These are phyloP conservation scores for Onthophagus sagittarius DNA, from an alignment of 2,888 invertebrate species.

Conservation along the genomic window DNA sequence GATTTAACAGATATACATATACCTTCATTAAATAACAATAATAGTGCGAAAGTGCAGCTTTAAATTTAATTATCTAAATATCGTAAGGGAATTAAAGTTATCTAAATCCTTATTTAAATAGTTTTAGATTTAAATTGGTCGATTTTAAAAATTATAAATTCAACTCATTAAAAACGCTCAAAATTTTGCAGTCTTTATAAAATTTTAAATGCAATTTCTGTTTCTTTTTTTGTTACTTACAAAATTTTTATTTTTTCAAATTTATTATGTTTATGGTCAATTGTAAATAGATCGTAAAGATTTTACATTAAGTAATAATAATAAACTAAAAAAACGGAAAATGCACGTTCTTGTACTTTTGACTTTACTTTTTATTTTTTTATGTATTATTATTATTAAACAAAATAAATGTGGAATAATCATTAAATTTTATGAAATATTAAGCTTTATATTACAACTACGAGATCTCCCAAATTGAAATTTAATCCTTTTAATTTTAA, in stretches of 20 bases:
- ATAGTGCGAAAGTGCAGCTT: slow-evolving; percentile 16
- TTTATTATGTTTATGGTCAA: background rate
- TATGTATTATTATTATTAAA: background rate
- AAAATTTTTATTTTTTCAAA: background rate
- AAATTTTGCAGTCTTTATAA: background rate
- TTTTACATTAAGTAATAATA: background rate
- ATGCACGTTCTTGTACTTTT: background rate
- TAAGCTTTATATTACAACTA: background rate
- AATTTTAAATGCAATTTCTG: background rate
- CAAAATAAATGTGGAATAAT: too few relatives aligned
- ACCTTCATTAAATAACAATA: slow-evolving; percentile 18
- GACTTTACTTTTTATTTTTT: background rate
- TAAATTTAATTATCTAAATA: background rate
- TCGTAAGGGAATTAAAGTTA: background rate
- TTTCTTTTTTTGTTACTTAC: background rate
- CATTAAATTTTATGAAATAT: background rate
- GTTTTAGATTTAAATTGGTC: slow-evolving; percentile 5
- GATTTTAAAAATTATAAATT: background rate
- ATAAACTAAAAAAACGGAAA: background rate
- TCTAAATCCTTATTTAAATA: background rate
- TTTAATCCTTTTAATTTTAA: background rate
- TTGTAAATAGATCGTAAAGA: background rate
- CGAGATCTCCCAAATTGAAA: background rate
- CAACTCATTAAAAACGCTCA: background rate
- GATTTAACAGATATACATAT: slow-evolving; percentile 22